These are phyloP conservation scores for Clarias platycephalus DNA, from an alignment of 2,797 vertebrate species.

Conservation along the genomic window DNA sequence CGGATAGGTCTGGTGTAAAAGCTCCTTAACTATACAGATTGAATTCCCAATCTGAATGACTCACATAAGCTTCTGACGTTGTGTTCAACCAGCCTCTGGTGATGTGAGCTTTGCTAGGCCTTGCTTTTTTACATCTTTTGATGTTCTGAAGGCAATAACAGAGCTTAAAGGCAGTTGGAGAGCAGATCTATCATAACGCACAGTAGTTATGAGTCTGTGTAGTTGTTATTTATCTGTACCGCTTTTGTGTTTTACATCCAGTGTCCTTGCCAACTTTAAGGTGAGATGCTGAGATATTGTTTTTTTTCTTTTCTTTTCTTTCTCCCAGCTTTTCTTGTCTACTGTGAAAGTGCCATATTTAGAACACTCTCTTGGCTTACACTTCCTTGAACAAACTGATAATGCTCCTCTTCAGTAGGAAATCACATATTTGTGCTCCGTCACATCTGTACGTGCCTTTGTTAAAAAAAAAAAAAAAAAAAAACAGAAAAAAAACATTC, in stretches of 20 bases:
- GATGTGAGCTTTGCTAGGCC: not conserved
- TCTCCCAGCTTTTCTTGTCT: constrained; percentile 35
- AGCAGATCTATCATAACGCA: constrained; percentile 18
- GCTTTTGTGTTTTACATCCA: constrained; percentile 34
- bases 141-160: constrained; percentile 23
- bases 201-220: not conserved
- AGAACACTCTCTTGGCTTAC: constrained; percentile 53
- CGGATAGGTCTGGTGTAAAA: constrained; percentile 19
- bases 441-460: constrained; percentile 53
- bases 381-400: constrained; percentile 59
- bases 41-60: constrained; percentile 32
- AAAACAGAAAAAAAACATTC: not conserved
- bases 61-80: constrained; percentile 24
- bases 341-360: constrained; percentile 45
- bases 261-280: constrained; percentile 47
- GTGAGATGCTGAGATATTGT: constrained; percentile 41
- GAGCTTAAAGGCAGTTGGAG: constrained; percentile 16
- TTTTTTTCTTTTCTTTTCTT: constrained; percentile 3
- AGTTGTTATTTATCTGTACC: constrained; percentile 34
- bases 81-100: constrained; percentile 8
- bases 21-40: constrained; percentile 30
- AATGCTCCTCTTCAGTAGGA: constrained; percentile 55
- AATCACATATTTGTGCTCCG: constrained; percentile 56
- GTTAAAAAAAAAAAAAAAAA: not conserved
- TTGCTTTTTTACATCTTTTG: constrained; percentile 24